These are phyloP conservation scores for Atlantisia rogersi DNA, from an alignment of 2,113 vertebrate genomes.

Conservation along the genomic window DNA sequence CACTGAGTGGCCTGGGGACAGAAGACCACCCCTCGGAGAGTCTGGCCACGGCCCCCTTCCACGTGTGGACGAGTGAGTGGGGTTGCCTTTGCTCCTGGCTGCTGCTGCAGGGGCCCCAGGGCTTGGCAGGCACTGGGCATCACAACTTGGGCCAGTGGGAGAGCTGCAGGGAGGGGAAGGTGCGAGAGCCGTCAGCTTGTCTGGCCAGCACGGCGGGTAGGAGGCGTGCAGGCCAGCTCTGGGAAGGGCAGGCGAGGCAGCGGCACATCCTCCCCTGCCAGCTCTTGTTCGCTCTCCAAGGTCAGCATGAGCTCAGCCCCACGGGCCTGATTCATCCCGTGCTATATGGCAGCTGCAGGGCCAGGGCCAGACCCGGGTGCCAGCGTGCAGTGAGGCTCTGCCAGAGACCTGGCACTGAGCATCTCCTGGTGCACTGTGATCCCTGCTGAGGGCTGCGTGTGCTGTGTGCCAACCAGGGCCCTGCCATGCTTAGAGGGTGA, in stretches of 20 bases:
- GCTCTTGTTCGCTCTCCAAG: neutral
- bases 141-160: fast-evolving
- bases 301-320: neutral
- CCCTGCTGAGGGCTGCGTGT: fast-evolving
- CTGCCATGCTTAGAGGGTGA: neutral
- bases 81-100: fast-evolving
- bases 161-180: neutral
- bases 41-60: slow-evolving; percentile 82
- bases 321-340: fast-evolving
- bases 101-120: neutral
- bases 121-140: neutral
- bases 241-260: neutral
- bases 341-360: neutral
- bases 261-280: neutral
- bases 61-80: slow-evolving; percentile 91
- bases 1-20: slow-evolving; percentile 84
- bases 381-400: neutral
- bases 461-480: neutral
- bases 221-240: neutral
- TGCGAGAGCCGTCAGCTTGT: neutral
- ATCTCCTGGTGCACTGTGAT: neutral
- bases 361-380: neutral
- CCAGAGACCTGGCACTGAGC: fast-evolving
- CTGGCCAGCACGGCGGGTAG: neutral
- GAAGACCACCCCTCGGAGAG: slow-evolving; percentile 88